Base-by-base conservation (phyloP, 2,797 vertebrate species). In the Alcedo quadribrachys region DNA sequence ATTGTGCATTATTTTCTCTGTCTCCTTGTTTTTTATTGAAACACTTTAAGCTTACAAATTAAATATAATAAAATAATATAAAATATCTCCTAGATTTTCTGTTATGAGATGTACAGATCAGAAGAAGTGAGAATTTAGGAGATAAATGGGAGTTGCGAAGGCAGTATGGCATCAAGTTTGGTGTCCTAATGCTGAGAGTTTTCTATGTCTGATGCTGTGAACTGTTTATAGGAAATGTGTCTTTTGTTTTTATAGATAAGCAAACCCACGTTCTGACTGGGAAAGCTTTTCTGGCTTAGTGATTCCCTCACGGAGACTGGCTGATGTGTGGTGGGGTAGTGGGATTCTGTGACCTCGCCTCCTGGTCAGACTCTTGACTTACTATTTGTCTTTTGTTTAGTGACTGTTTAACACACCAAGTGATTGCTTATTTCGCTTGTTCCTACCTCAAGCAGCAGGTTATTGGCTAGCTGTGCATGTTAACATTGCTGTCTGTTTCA, bases 401-500 rank as follows among this genome's bases (percentile, higher is more conserved):
- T 17, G 1, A 53, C 61, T 60, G 40, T 88, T 93, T 91, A 66
- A 73, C 62, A 46, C 58, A 46, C 54, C 45, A 18, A 55, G 18
- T 81, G 78, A 53, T 57, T 48, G 54, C 79, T 66, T 81, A 46
- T 76, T 63, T 94, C 25, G 37, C 78, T 91, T 93, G 43, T 93
- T 93, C 92, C 69, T 92, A 73, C 42, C 35, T 90, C 60, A 32
- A 73, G 68, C 77, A 42, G 12, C 5, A 33, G 53, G 53, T 85
- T 89, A 71, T 19, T 92, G 75, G 62, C 46, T 95, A 63, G 89
- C 90, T 85, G n/a, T 79, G 61, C 91, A 60, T 93, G 84, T 95
- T 97, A 94, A 94, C 76, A 81, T 51, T 97, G 90, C 27, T 94
- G 50, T 98, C 94, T 97, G 86, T 98, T 97, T 96, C 98, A 99